Evolutionary conservation across 2,797 vertebrate genomes (phyloP).

Genomic region (Steatocranus sp.): DNA sequence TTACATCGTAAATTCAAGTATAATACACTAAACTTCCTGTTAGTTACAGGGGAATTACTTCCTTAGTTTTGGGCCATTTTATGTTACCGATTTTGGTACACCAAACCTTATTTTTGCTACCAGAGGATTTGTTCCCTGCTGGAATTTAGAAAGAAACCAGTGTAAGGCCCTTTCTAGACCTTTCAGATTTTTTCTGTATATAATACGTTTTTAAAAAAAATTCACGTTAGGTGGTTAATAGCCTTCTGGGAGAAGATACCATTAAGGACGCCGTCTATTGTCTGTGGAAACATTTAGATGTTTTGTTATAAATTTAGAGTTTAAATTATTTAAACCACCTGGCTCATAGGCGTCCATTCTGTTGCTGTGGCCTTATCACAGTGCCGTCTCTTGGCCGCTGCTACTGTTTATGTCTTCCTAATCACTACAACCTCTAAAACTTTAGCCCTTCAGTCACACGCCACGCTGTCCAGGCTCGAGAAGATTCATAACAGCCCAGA

Average conservation of each 20-base stretch:
- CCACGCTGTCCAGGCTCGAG: constrained; percentile 4
- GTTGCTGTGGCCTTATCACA: background rate
- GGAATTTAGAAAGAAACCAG: background rate
- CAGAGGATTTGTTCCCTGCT: background rate
- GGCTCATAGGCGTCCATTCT: background rate
- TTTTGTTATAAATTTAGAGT: background rate
- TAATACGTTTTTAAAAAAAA: accelerated
- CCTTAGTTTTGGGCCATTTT: background rate
- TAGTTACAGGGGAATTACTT: background rate
- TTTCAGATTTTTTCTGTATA: background rate
- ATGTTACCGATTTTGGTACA: background rate
- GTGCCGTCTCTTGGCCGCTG: background rate
- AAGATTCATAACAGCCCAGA: constrained; percentile 20
- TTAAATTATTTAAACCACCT: background rate
- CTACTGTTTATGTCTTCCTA: constrained; percentile 31
- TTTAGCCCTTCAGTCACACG: constrained; percentile 16
- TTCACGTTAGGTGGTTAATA: background rate
- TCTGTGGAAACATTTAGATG: background rate
- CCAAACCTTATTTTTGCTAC: background rate
- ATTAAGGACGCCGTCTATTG: background rate
- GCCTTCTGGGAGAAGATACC: background rate
- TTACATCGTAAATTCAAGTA: background rate
- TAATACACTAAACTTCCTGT: background rate
- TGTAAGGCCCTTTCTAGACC: background rate
- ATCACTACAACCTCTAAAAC: constrained; percentile 19